Conservation (phyloP, 2,113 vertebrate species). For the Ginglymostoma cirratum region DNA sequence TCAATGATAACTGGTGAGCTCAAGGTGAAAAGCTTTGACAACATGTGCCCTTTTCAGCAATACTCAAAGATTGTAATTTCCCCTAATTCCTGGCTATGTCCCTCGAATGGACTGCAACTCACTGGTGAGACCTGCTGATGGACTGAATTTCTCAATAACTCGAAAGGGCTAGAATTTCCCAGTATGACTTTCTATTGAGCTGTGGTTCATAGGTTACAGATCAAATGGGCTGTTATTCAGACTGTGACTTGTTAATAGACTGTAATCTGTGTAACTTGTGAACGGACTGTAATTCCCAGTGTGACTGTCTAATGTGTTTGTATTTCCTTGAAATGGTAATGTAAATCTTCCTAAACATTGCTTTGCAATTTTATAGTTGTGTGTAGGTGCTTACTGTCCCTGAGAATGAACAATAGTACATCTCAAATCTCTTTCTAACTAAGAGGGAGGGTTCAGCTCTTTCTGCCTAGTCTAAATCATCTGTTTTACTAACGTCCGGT, state of each 20-base stretch:
- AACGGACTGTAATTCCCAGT: neutral
- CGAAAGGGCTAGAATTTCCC: neutral
- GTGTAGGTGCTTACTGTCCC: neutral
- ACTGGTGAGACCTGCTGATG: neutral
- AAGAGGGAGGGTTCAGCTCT: neutral
- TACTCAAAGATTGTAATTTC: too few species aligned
- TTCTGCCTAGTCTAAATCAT: neutral
- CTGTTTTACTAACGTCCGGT: neutral
- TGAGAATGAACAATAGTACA: neutral
- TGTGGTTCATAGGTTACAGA: neutral
- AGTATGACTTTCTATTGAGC: neutral
- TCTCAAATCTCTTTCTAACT: neutral
- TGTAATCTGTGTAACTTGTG: neutral
- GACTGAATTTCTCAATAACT: neutral
- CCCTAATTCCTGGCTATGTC: too few species aligned
- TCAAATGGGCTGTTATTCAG: neutral
- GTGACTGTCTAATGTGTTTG: neutral
- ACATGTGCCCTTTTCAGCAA: too few species aligned
- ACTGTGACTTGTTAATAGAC: neutral
- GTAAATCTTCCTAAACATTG: neutral
- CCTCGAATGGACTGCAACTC: too few species aligned
- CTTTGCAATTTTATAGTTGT: neutral
- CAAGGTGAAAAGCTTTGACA: too few species aligned
- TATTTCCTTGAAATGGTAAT: neutral
- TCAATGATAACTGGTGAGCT: too few species aligned